These are phyloP conservation scores for Arctia plantaginis DNA, from an alignment of 2,888 invertebrate genomes.

Conservation along the genomic window DNA sequence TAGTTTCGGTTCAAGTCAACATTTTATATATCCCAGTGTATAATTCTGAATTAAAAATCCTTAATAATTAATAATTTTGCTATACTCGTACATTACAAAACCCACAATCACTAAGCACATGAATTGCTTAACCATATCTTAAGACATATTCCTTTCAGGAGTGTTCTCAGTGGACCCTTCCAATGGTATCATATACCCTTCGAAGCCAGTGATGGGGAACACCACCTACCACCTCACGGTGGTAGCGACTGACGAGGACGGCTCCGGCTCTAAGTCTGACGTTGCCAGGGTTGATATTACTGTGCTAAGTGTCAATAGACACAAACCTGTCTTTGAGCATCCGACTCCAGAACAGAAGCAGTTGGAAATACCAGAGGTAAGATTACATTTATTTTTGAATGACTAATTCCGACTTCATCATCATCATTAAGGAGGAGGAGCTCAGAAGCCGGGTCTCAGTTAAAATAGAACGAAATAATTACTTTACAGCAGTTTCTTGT, in stretches of 20 bases:
- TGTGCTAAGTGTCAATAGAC: conserved; percentile 92
- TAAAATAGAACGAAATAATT: no score
- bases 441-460: no score
- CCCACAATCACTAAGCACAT: neutral
- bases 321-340: conserved; percentile 92
- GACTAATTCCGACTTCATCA: no score
- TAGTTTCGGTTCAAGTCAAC: no score
- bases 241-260: conserved; percentile 92
- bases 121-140: conserved; percentile 17
- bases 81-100: neutral
- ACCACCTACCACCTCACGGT: conserved; percentile 86
- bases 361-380: conserved; percentile 93
- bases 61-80: neutral
- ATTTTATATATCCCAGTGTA: no score
- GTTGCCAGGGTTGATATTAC: conserved; percentile 91
- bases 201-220: conserved; percentile 89
- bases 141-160: conserved; percentile 74
- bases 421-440: no score
- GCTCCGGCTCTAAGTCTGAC: conserved; percentile 87
- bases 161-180: conserved; percentile 91
- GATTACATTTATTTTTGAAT: neutral
- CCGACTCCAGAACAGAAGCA: conserved; percentile 92
- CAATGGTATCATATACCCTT: conserved; percentile 94
- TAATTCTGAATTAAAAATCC: neutral
- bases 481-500: no score